phyloP scores from a whole-genome alignment of 2,797 vertebrate genomes.

The Mormyrops boulengeri region DNA sequence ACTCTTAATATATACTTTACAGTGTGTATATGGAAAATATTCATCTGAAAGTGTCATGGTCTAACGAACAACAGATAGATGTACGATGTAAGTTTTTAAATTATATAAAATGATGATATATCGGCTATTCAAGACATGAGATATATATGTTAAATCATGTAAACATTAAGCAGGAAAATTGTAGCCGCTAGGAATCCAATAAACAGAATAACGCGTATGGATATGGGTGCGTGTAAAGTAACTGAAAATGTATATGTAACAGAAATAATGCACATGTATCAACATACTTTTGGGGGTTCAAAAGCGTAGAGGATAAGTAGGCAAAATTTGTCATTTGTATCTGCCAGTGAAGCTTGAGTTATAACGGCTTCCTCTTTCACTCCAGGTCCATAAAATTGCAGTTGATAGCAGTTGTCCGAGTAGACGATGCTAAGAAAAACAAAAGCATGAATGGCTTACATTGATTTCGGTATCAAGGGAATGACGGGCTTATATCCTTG shows the following conservation, averaged over 20 bases:
- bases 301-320: background rate
- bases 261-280: background rate
- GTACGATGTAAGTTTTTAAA: background rate
- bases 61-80: background rate
- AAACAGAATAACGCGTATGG: background rate
- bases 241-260: background rate
- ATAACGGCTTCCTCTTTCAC: conserved; percentile 54
- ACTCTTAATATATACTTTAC: background rate
- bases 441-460: conserved; percentile 80
- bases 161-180: background rate
- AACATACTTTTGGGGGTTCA: background rate
- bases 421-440: conserved; percentile 79
- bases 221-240: background rate
- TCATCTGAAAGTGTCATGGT: background rate
- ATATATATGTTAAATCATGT: background rate
- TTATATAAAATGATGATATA: background rate
- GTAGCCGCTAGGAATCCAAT: background rate
- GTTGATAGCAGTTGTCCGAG: conserved; percentile 73
- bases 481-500: conserved; percentile 63
- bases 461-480: conserved; percentile 69
- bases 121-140: background rate
- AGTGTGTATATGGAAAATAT: background rate
- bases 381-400: conserved; percentile 74
- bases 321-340: conserved; percentile 3
- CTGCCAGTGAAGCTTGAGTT: conserved; percentile 18